These are phyloP conservation scores for Drosophila putrida DNA, from an alignment of 2,888 invertebrate species.

Conservation along the genomic window DNA sequence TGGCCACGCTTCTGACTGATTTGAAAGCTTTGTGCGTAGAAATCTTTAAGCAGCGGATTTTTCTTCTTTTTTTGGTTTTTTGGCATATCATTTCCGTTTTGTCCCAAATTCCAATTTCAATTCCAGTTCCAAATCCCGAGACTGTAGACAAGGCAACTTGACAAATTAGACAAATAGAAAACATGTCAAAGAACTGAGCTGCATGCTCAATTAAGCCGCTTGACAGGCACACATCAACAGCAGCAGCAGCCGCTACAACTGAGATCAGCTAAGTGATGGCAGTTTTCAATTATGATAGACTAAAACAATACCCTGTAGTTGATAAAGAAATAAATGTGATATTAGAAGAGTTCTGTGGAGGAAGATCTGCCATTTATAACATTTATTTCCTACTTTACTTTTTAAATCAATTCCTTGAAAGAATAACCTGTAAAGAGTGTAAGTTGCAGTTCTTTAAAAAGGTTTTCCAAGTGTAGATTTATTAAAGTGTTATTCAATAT, in stretches of 20 bases:
- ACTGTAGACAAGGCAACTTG: conserved; percentile 56
- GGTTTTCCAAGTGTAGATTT: too few relatives aligned
- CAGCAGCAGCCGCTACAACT: conserved; percentile 18
- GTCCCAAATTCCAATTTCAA: conserved; percentile 4
- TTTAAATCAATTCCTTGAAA: too few relatives aligned
- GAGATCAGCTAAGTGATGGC: conserved; percentile 6
- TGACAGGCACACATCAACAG: conserved; percentile 43
- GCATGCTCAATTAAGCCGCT: conserved; percentile 77
- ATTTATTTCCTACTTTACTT: too few relatives aligned
- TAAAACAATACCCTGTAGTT: conserved; percentile 11
- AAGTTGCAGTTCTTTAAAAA: too few relatives aligned
- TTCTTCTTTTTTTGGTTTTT: conserved; percentile 28
- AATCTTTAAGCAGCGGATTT: conserved; percentile 31
- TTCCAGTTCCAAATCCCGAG: conserved; percentile 11
- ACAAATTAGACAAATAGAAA: conserved; percentile 80
- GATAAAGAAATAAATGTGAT: not conserved
- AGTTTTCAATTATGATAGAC: conserved; percentile 9
- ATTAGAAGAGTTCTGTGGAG: not conserved
- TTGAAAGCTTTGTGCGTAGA: conserved; percentile 37
- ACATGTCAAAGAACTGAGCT: conserved; percentile 72
- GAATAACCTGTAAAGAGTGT: too few relatives aligned
- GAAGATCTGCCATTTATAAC: too few relatives aligned
- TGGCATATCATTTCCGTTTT: conserved; percentile 77
- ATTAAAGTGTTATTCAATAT: too few relatives aligned
- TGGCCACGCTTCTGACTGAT: conserved; percentile 57